phyloP scores from a whole-genome alignment of 1,140 invertebrate species.

The Propsilocerus akamusi region DNA sequence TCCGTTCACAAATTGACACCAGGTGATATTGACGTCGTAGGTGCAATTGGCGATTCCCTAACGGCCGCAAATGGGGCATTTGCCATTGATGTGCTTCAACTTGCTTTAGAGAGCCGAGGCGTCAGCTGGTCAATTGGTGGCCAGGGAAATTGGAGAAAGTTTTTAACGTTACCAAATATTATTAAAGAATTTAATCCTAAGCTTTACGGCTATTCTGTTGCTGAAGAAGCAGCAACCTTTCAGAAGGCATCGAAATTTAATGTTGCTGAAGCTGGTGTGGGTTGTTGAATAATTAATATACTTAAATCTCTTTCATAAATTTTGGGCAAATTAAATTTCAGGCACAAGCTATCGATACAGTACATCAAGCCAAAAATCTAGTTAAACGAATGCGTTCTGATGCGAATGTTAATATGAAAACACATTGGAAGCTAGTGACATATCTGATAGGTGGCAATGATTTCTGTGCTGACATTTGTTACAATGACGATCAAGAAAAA shows the following conservation, averaged over 20 bases:
- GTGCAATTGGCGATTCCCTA: slow-evolving; percentile 59
- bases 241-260: slow-evolving; percentile 30
- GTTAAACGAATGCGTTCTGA: slow-evolving; percentile 33
- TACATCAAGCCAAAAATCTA: slow-evolving; percentile 32
- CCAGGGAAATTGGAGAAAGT: slow-evolving; percentile 34
- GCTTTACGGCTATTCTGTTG: slow-evolving; percentile 34
- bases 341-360: slow-evolving; percentile 30
- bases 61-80: slow-evolving; percentile 52
- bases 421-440: slow-evolving; percentile 46
- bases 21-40: slow-evolving; percentile 58
- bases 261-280: slow-evolving; percentile 30
- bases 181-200: slow-evolving; percentile 42
- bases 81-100: neutral
- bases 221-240: too few relatives aligned
- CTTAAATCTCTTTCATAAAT: too few relatives aligned
- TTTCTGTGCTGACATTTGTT: slow-evolving; percentile 37
- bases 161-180: slow-evolving; percentile 35
- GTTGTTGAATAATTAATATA: too few relatives aligned
- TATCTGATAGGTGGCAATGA: slow-evolving; percentile 45
- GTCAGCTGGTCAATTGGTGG: slow-evolving; percentile 31
- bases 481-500: slow-evolving; percentile 14
- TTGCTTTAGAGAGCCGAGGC: slow-evolving; percentile 27
- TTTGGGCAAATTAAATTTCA: too few relatives aligned
- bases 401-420: slow-evolving; percentile 29
- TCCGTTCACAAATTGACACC: slow-evolving; percentile 45